Conservation (phyloP, 2,888 invertebrate species). For the Odontocerum albicorne region DNA sequence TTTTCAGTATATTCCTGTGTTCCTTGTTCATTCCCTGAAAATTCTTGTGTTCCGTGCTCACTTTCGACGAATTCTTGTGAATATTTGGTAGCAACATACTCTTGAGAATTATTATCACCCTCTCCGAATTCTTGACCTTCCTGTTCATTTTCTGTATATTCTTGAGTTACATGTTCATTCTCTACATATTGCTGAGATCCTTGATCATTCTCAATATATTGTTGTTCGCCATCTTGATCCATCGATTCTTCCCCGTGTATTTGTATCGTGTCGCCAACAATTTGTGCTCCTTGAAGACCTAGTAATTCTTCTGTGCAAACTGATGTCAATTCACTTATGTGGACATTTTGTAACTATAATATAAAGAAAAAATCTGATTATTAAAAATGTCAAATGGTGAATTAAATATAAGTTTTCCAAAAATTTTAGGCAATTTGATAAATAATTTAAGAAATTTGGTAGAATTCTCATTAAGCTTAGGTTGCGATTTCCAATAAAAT, state of each 20-base stretch:
- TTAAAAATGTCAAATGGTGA: too few species aligned
- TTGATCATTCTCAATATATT: slow-evolving; percentile 2
- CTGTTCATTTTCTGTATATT: slow-evolving; percentile 4
- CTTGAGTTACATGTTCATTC: not conserved
- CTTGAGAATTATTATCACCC: not conserved
- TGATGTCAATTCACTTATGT: slow-evolving; percentile 27
- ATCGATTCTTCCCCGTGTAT: not conserved
- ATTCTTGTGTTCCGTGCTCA: slow-evolving; percentile 4
- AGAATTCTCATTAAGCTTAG: too few species aligned
- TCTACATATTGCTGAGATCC: slow-evolving; percentile 3
- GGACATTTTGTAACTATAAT: slow-evolving; percentile 29
- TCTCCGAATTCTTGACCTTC: slow-evolving; percentile 11
- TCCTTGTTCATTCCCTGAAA: not conserved
- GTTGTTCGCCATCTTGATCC: not conserved
- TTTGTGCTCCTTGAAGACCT: slow-evolving; percentile 18
- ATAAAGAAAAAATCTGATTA: too few species aligned
- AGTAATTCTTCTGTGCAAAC: slow-evolving; percentile 33
- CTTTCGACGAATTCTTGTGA: slow-evolving; percentile 1
- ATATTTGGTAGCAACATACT: not conserved
- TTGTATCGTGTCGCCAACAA: slow-evolving; percentile 10
- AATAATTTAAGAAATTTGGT: too few species aligned
- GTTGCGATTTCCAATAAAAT: too few species aligned
- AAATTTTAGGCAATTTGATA: too few species aligned
- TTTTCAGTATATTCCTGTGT: slow-evolving; percentile 11
- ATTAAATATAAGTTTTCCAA: too few species aligned